Evolutionary conservation across 2,888 invertebrate genomes (phyloP).

Genomic region (Orchesellides sinensis): DNA sequence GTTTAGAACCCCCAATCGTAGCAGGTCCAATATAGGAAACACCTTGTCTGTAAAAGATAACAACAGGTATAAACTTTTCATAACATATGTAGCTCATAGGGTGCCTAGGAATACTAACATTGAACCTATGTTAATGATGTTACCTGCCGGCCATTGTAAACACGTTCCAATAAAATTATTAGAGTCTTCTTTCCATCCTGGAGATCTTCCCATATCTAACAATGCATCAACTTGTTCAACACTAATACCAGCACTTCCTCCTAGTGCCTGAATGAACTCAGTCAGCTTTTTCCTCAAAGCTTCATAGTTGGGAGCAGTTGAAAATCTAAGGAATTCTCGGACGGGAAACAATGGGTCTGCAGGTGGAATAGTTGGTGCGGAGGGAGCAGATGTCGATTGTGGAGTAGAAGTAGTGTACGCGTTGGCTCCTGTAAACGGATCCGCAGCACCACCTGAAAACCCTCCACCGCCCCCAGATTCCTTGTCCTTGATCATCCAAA

Average conservation of each 20-base stretch:
- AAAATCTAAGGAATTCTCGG: constrained; percentile 76
- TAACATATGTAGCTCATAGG: neutral
- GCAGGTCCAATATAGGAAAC: constrained; percentile 93
- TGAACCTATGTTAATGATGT: no score
- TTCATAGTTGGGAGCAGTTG: constrained; percentile 74
- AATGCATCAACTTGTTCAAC: constrained; percentile 52
- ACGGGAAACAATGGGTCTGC: constrained; percentile 75
- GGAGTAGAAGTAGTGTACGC: constrained; percentile 75
- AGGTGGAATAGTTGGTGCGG: neutral
- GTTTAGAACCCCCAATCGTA: constrained; percentile 88
- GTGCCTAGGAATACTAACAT: no score
- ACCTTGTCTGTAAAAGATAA: constrained; percentile 81
- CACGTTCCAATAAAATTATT: constrained; percentile 39
- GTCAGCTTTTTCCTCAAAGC: constrained; percentile 76
- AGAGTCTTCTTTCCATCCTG: constrained; percentile 38
- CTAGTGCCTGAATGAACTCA: constrained; percentile 71
- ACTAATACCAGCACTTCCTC: constrained; percentile 33
- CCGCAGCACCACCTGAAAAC: constrained; percentile 76
- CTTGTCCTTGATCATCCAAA: constrained; percentile 91
- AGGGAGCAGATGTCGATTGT: neutral
- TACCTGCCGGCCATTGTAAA: constrained; percentile 65
- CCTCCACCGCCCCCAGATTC: constrained; percentile 55
- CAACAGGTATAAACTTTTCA: no score
- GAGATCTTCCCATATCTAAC: constrained; percentile 57
- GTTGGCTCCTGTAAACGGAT: constrained; percentile 79